These are phyloP conservation scores for Enteromius trimaculatus DNA, from an alignment of 2,797 vertebrate genomes.

Conservation along the genomic window DNA sequence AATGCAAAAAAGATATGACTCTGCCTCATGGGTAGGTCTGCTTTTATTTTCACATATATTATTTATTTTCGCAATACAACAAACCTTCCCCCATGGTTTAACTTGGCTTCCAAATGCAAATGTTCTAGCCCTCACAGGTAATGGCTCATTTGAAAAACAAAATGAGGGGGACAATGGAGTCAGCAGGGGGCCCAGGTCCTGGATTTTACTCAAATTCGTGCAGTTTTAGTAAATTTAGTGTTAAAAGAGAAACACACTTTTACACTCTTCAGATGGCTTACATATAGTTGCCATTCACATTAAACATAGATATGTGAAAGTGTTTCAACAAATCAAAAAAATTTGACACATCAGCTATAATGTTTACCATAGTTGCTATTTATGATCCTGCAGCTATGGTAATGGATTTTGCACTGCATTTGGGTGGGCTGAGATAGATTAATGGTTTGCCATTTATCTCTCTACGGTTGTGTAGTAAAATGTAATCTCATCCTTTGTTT, in stretches of 20 bases:
- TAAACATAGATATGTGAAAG: not conserved
- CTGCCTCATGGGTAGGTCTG: too few relatives aligned
- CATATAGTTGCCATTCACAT: not conserved
- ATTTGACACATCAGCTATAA: not conserved
- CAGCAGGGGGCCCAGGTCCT: too few relatives aligned
- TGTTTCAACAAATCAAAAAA: not conserved
- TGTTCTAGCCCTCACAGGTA: too few relatives aligned
- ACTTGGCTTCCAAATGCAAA: too few relatives aligned
- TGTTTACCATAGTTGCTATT: not conserved
- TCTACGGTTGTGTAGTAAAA: conserved; percentile 9
- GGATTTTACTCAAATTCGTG: too few relatives aligned
- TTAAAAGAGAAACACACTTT: not conserved
- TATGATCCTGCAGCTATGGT: conserved; percentile 1
- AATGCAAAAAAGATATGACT: too few relatives aligned
- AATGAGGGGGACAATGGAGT: too few relatives aligned
- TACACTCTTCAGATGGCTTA: not conserved
- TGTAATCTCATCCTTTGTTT: conserved; percentile 25
- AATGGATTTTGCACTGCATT: conserved; percentile 12
- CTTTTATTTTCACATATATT: too few relatives aligned
- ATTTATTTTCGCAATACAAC: too few relatives aligned
- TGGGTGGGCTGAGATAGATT: conserved; percentile 22
- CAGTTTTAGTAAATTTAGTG: too few relatives aligned
- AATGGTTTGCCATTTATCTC: conserved; percentile 34
- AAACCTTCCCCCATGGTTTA: too few relatives aligned
- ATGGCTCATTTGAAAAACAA: too few relatives aligned